Percentiles rank a stretch among this genome's conserved stretches.
Conservation (phyloP, 2,113 vertebrate genomes). For the Xerus inauris region DNA sequence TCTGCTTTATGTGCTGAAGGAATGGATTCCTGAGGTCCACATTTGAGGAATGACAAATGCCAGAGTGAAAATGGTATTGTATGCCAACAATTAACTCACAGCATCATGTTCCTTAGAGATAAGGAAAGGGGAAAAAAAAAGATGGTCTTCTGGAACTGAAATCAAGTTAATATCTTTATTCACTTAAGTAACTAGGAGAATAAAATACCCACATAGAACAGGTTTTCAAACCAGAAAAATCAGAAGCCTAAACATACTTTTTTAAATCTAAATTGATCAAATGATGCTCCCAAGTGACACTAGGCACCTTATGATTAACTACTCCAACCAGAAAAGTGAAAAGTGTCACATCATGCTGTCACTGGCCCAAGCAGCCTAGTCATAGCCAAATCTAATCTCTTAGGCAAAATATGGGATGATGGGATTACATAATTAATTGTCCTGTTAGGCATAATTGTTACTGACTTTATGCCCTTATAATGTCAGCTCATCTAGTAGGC, state of each 20-base stretch:
- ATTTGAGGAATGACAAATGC: background rate
- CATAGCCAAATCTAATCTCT: conserved; percentile 49
- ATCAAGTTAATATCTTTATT: background rate
- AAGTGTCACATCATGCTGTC: background rate
- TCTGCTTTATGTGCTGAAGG: background rate
- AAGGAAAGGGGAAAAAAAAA: background rate
- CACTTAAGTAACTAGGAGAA: background rate
- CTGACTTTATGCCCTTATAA: conserved; percentile 65
- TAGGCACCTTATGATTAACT: background rate
- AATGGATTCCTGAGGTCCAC: background rate
- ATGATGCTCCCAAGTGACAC: background rate
- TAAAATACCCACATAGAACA: background rate
- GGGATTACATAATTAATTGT: conserved; percentile 70
- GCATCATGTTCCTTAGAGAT: background rate
- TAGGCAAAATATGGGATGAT: conserved; percentile 37
- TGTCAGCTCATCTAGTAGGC: conserved; percentile 39
- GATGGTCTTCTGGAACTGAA: background rate
- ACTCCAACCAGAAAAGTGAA: background rate
- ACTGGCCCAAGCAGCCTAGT: background rate
- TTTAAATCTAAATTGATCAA: background rate
- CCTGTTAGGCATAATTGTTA: conserved; percentile 73
- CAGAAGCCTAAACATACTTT: background rate
- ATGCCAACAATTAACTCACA: background rate
- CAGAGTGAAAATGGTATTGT: background rate
- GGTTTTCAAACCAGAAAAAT: background rate